Base-by-base conservation (phyloP, 2,888 invertebrate species). In the Melinaea menophilus region DNA sequence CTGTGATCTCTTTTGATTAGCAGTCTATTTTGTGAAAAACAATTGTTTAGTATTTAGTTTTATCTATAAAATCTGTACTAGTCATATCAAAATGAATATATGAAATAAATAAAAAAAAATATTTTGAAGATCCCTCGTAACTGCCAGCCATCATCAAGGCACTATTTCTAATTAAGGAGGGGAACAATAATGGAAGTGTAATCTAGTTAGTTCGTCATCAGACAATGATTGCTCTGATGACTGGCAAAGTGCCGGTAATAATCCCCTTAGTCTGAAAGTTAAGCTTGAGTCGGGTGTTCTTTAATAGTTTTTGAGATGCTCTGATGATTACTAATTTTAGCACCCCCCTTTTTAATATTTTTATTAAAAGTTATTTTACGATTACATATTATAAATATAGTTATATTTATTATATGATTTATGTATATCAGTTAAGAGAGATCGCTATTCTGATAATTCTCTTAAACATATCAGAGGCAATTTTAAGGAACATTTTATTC, bases 221-320 rank as follows among this genome's bases (percentile, higher is more conserved):
- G 65, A 55, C 62, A 63, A 85, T 83, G 85, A 85, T 85, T 80
- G 80, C 75, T 67, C 70, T 80, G 84, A 85, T 87, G 86, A 88
- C 84, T 79, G 71, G 75, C 73, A 75, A 79, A 75, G 75, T 77
- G 75, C 72, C 71, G 72, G 72, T 72, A 76, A 73, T 86, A 85
- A 85, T 84, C 82, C 78, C 71, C 79, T 85, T 84, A 82, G 57
- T 56, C 22, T 51, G 51, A 51, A 51, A 51, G 51, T 51, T 51
- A 31, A 51, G 51, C 51, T 31, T 51, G 51, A 51, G 11, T 51
- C 51, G 51, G 51, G 51, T 51, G 22, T 31, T 51, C 51, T 51
- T 51, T 51, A 51, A 51, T 51, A 51, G 51, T 51, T 51, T 51
- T 51, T 51, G 51, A 11, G 51, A 51, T 51, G 51, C 31, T 31